phyloP scores from a whole-genome alignment of 2,888 invertebrate genomes.

The Oscheius sp. region DNA sequence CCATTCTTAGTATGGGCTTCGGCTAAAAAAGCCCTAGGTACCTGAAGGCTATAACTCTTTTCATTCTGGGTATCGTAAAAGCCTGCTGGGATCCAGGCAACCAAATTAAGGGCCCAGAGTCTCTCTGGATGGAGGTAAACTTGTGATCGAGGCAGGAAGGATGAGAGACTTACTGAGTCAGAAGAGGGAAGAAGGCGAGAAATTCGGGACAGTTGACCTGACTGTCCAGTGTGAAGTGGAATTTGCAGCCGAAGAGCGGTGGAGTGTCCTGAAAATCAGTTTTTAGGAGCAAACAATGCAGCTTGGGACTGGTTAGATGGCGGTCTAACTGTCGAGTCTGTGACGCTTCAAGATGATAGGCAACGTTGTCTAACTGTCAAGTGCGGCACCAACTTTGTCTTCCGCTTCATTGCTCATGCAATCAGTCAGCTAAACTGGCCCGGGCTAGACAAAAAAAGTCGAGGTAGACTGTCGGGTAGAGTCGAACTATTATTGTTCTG shows the following conservation, averaged over 20 bases:
- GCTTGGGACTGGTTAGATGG: too few species aligned
- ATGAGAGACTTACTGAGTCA: conserved; percentile 56
- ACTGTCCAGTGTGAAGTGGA: conserved; percentile 93
- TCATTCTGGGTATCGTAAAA: conserved; percentile 6
- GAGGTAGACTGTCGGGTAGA: too few species aligned
- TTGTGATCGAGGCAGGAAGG: neutral
- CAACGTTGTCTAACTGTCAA: too few species aligned
- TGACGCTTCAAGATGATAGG: too few species aligned
- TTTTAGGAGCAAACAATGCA: too few species aligned
- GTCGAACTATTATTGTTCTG: too few species aligned
- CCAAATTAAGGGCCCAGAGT: conserved; percentile 14
- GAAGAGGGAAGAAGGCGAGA: conserved; percentile 87
- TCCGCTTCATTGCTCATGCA: too few species aligned
- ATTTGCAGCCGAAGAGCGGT: conserved; percentile 93
- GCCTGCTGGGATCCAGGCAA: conserved; percentile 3
- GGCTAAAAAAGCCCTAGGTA: neutral
- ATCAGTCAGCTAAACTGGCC: too few species aligned
- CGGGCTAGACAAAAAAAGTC: too few species aligned
- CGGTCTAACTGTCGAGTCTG: too few species aligned
- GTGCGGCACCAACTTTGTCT: too few species aligned
- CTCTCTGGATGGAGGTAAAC: neutral
- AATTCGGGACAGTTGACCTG: conserved; percentile 98
- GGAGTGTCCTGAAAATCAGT: conserved; percentile 64
- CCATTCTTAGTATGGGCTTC: conserved; percentile 1
- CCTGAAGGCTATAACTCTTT: conserved; percentile 15